Percentiles rank a stretch among this genome's conserved stretches.
Conservation (phyloP, 2,888 invertebrate genomes). For the Polyommatus icarus region DNA sequence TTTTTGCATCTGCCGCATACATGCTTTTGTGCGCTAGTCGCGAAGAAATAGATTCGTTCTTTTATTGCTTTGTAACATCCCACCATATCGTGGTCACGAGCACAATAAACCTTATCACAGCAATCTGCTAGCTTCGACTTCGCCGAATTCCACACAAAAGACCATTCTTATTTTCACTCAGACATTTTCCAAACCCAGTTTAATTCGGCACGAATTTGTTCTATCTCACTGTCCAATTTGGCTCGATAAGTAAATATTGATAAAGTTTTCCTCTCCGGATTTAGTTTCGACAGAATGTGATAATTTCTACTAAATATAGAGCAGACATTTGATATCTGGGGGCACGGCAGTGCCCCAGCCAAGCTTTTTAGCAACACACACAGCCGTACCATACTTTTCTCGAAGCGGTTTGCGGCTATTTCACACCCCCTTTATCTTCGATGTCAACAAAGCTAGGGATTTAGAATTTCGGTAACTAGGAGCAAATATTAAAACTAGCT, state of each 20-base stretch:
- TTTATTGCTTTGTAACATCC: background rate
- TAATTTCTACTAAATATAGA: background rate
- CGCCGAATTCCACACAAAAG: conserved; percentile 15
- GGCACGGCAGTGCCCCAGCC: too few species aligned
- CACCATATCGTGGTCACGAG: background rate
- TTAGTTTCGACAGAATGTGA: conserved; percentile 34
- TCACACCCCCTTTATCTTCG: too few species aligned
- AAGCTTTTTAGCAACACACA: too few species aligned
- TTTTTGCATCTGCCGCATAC: too few species aligned
- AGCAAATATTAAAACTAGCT: too few species aligned
- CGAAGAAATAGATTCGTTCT: background rate
- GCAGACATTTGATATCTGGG: background rate
- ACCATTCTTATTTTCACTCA: conserved; percentile 29
- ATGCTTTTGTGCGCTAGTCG: background rate
- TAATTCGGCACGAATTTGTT: conserved; percentile 40
- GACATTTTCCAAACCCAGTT: conserved; percentile 33
- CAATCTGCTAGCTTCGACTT: background rate
- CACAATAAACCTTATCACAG: background rate
- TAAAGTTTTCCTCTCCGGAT: conserved; percentile 42
- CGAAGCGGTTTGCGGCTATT: too few species aligned
- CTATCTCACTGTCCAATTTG: conserved; percentile 42
- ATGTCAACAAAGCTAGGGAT: too few species aligned
- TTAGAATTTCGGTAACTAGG: too few species aligned
- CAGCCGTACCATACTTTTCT: too few species aligned
- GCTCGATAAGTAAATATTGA: conserved; percentile 45